These are phyloP conservation scores for Achlya flavicornis DNA, from an alignment of 2,888 invertebrate genomes.

Conservation along the genomic window DNA sequence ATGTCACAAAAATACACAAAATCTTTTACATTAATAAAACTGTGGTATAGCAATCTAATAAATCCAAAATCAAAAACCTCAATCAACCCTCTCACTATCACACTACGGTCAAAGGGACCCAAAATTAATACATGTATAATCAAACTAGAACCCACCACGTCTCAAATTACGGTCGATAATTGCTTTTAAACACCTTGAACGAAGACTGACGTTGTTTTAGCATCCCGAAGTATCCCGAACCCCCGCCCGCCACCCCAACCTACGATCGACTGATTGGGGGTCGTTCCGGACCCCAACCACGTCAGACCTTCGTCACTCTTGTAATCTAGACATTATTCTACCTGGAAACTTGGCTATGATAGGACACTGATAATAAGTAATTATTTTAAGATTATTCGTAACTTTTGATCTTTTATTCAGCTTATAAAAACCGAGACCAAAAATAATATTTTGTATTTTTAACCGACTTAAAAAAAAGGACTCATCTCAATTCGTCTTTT, in stretches of 20 bases:
- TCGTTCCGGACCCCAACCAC: conserved; percentile 25
- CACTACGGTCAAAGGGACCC: neutral
- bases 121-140: neutral
- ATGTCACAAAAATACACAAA: no score
- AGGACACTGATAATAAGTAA: conserved; percentile 32
- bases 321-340: conserved; percentile 40
- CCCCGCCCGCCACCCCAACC: neutral
- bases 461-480: no score
- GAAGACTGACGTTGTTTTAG: conserved; percentile 5
- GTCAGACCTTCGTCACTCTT: conserved; percentile 47
- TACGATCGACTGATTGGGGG: conserved; percentile 21
- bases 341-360: conserved; percentile 35
- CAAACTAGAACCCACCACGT: neutral
- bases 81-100: neutral
- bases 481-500: no score
- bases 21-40: neutral
- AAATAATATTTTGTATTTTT: no score
- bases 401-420: no score
- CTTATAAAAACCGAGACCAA: no score
- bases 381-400: neutral
- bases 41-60: neutral
- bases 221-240: neutral
- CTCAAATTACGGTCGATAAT: conserved; percentile 9
- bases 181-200: conserved; percentile 9
- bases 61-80: neutral